Evolutionary conservation across 1,140 invertebrate species (phyloP).

Genomic region (Drosophila nannoptera): DNA sequence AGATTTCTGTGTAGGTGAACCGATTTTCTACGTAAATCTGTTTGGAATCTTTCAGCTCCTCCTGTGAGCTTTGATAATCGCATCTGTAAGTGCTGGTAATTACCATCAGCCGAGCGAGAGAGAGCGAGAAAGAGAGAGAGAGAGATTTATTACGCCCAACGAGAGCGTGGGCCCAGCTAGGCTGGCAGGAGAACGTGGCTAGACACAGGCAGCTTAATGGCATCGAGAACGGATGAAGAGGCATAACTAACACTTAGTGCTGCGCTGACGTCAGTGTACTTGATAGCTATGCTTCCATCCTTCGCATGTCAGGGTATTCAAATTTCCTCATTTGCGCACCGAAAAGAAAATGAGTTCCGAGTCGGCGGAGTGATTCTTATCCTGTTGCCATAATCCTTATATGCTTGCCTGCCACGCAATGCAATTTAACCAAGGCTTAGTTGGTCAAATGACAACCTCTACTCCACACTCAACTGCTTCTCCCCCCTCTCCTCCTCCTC

Average conservation of each 20-base stretch:
- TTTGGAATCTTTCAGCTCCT: no score
- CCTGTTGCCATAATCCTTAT: slow-evolving; percentile 26
- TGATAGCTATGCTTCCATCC: slow-evolving; percentile 17
- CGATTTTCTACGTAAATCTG: no score
- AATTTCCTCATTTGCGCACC: slow-evolving; percentile 61
- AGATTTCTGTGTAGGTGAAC: no score
- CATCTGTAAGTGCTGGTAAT: slow-evolving; percentile 32
- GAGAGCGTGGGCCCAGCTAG: neutral
- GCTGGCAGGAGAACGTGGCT: neutral
- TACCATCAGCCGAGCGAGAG: neutral
- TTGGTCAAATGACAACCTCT: no score
- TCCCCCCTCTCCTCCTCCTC: neutral
- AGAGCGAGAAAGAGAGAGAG: no score
- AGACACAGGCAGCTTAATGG: neutral
- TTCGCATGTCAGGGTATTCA: slow-evolving; percentile 52
- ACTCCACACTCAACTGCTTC: neutral
- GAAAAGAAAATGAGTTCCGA: slow-evolving; percentile 26
- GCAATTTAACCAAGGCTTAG: neutral
- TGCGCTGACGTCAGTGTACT: slow-evolving; percentile 16
- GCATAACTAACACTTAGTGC: slow-evolving; percentile 67
- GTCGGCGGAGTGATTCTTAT: slow-evolving; percentile 40
- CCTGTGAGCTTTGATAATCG: slow-evolving; percentile 18
- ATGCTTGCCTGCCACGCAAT: slow-evolving; percentile 45
- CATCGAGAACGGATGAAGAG: slow-evolving; percentile 16
- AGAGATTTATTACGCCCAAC: slow-evolving; percentile 35